Percentiles rank a stretch among this genome's conserved stretches.
phyloP scores from a whole-genome alignment of 1,140 invertebrate genomes.

The Linepithema humile region DNA sequence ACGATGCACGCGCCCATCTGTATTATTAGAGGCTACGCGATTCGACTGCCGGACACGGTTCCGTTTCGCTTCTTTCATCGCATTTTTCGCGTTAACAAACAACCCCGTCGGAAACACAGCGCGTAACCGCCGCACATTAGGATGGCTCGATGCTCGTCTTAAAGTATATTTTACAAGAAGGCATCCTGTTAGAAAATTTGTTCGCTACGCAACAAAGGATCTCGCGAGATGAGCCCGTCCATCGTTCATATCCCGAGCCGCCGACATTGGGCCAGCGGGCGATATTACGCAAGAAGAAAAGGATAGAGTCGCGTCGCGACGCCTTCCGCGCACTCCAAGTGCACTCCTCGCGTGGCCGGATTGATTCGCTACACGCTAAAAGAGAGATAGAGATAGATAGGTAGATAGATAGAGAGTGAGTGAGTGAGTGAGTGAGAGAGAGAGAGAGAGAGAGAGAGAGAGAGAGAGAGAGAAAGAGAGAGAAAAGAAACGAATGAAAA shows the following conservation, averaged over 20 bases:
- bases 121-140: slow-evolving; percentile 13
- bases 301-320: slow-evolving; percentile 64
- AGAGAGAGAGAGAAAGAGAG: slow-evolving; percentile 38
- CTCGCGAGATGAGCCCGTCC: slow-evolving; percentile 31
- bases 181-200: slow-evolving; percentile 41
- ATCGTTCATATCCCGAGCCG: slow-evolving; percentile 49
- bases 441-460: slow-evolving; percentile 10
- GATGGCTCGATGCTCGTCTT: slow-evolving; percentile 33
- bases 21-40: background rate
- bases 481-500: slow-evolving; percentile 50
- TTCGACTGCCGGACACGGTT: slow-evolving; percentile 12
- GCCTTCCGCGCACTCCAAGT: slow-evolving; percentile 75
- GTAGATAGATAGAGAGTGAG: background rate
- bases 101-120: background rate
- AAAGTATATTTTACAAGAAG: slow-evolving; percentile 56
- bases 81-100: background rate
- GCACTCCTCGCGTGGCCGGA: slow-evolving; percentile 47
- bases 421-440: slow-evolving; percentile 24
- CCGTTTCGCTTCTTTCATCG: background rate
- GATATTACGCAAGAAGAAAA: slow-evolving; percentile 36
- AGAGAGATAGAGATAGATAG: slow-evolving; percentile 31
- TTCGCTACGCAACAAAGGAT: slow-evolving; percentile 31
- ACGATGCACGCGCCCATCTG: slow-evolving; percentile 11
- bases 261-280: slow-evolving; percentile 47
- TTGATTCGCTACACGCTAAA: slow-evolving; percentile 68